These are phyloP conservation scores for Drosophila willistoni DNA, from an alignment of 1,140 invertebrate genomes.

Conservation along the genomic window DNA sequence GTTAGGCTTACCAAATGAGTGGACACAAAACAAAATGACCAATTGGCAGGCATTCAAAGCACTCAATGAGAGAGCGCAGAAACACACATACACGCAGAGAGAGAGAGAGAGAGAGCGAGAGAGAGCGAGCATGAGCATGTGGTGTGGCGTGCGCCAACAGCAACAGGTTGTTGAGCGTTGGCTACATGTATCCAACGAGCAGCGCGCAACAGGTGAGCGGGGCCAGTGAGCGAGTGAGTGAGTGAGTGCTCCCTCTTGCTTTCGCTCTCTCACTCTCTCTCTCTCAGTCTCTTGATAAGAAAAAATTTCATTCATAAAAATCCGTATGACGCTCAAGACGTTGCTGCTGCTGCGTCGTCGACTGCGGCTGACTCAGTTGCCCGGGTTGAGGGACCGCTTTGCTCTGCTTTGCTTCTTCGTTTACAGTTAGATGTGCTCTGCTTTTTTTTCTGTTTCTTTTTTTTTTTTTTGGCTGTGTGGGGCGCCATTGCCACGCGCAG, in stretches of 20 bases:
- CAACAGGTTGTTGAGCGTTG: slow-evolving; percentile 25
- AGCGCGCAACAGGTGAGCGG: slow-evolving; percentile 36
- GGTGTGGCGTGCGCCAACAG: slow-evolving; percentile 14
- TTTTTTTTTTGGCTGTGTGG: not conserved
- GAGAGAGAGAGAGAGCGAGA: not conserved
- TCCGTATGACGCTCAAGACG: slow-evolving; percentile 30
- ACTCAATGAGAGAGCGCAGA: slow-evolving; percentile 10
- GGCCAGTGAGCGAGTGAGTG: not conserved
- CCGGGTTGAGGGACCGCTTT: slow-evolving; percentile 13
- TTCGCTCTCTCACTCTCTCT: not conserved
- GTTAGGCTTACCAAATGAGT: not conserved
- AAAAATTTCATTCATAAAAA: slow-evolving; percentile 48
- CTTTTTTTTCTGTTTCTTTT: not conserved
- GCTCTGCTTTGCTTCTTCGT: slow-evolving; percentile 24
- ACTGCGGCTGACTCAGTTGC: slow-evolving; percentile 2
- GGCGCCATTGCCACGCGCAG: slow-evolving; percentile 59
- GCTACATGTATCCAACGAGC: slow-evolving; percentile 2
- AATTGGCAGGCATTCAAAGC: not conserved
- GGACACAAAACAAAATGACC: not conserved
- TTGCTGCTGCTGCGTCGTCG: not conserved
- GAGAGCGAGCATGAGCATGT: not conserved
- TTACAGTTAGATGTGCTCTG: slow-evolving; percentile 43
- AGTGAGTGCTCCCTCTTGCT: not conserved
- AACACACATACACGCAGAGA: not conserved
- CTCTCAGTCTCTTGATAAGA: not conserved